Percentiles rank a stretch among this genome's conserved stretches.
These are phyloP conservation scores for Coreoperca whiteheadi DNA, from an alignment of 2,113 vertebrate genomes.

Conservation along the genomic window DNA sequence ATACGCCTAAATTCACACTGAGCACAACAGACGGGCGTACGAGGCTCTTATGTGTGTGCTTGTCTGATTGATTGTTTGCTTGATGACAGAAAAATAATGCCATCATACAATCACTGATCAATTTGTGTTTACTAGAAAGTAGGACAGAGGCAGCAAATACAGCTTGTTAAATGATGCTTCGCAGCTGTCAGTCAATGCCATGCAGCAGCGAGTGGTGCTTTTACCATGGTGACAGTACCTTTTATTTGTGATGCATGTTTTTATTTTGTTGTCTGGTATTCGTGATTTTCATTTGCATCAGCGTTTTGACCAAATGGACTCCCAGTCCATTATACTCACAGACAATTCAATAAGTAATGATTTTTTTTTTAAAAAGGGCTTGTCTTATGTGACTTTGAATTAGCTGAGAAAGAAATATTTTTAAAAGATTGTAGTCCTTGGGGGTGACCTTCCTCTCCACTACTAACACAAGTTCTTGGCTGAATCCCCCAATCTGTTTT, in stretches of 20 bases:
- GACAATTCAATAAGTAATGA: background rate
- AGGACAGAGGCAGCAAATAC: slow-evolving; percentile 42
- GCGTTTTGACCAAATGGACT: slow-evolving; percentile 30
- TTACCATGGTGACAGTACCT: slow-evolving; percentile 72
- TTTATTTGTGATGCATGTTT: slow-evolving; percentile 59
- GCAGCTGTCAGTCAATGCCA: slow-evolving; percentile 65
- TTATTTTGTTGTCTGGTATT: slow-evolving; percentile 34
- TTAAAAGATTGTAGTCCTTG: slow-evolving; percentile 3
- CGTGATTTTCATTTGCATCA: slow-evolving; percentile 28
- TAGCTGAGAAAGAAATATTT: background rate
- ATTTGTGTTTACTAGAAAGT: slow-evolving; percentile 60
- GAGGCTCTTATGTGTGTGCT: background rate
- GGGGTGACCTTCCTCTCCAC: background rate
- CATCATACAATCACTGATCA: slow-evolving; percentile 55
- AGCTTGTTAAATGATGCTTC: slow-evolving; percentile 53
- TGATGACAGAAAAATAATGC: slow-evolving; percentile 58
- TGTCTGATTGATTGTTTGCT: slow-evolving; percentile 44
- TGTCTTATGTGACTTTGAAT: background rate
- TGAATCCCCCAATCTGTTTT: background rate
- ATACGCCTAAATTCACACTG: slow-evolving; percentile 32
- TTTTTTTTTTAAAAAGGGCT: background rate
- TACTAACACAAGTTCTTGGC: background rate
- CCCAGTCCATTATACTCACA: slow-evolving; percentile 14
- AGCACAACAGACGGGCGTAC: slow-evolving; percentile 9
- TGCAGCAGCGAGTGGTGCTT: slow-evolving; percentile 42